phyloP scores from a whole-genome alignment of 2,797 vertebrate species.

The Arrhamphus sclerolepis region DNA sequence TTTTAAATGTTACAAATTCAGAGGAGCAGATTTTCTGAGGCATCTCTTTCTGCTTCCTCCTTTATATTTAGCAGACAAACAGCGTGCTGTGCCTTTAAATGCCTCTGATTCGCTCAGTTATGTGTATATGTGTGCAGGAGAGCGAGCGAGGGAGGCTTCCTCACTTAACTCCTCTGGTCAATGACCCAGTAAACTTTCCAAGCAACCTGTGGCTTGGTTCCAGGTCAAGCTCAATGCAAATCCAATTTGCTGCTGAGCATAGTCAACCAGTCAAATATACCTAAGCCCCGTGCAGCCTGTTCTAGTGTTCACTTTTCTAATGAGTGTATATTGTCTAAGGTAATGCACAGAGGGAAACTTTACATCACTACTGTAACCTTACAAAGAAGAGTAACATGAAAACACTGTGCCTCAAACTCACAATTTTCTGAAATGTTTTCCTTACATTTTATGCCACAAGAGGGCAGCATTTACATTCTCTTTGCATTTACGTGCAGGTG shows the following conservation, averaged over 20 bases:
- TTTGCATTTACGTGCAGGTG: neutral
- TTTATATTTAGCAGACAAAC: neutral
- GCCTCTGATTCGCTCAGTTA: slow-evolving; percentile 17
- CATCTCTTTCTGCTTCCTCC: neutral
- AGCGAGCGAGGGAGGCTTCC: slow-evolving; percentile 38
- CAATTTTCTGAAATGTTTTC: neutral
- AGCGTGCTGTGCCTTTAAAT: slow-evolving; percentile 36
- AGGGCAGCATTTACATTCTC: slow-evolving; percentile 52
- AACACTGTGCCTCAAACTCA: too few species aligned
- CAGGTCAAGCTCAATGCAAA: slow-evolving; percentile 62
- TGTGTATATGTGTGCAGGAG: slow-evolving; percentile 10
- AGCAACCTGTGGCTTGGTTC: slow-evolving; percentile 56
- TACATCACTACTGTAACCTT: neutral
- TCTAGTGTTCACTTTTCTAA: neutral
- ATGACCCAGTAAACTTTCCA: slow-evolving; percentile 67
- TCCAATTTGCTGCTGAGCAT: slow-evolving; percentile 64
- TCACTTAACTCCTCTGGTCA: slow-evolving; percentile 56
- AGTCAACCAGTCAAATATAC: slow-evolving; percentile 32
- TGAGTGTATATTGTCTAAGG: neutral
- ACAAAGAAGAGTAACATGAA: neutral
- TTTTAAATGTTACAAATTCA: too few species aligned
- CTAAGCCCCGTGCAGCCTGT: neutral
- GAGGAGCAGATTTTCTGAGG: neutral
- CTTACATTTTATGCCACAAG: slow-evolving; percentile 46
- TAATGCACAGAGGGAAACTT: neutral